Base-by-base conservation (phyloP, 1,140 invertebrate species). In the Stegodyphus mimosarum region DNA sequence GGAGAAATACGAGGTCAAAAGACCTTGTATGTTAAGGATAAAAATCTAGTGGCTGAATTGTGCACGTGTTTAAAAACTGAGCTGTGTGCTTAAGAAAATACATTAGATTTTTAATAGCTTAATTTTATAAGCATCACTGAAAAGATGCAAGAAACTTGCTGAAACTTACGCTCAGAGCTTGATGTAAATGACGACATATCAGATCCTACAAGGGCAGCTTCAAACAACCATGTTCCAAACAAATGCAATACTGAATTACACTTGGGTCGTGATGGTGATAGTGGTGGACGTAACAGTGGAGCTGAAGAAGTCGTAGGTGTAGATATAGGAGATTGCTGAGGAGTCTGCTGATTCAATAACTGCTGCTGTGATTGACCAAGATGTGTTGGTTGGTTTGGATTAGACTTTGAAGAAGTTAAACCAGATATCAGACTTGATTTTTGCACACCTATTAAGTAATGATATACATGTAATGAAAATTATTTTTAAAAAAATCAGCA, bases 201-300 rank as follows among this genome's bases (percentile, higher is more conserved):
- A 66, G 93, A 94, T 69, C 96, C 96, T 86, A 98, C 95, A 88
- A 98, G 94, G 48, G 97, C 95, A 50, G 97, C 97, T 90, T 99
- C 97, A 90, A 99, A 99, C 53, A 99, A 91, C 98, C 98, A 99
- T 89, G 97, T 95, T 13, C 97, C 97, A 91, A 99, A 98, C 79
- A 99, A 91, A 91, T 99, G 97, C 51, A 99, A 92, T 90, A 99
- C 95, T 88, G 96, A 98, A 89, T 96, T 96, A 87, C 96, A 97
- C 89, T 96, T 96, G 10, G 97, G 96, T 78, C 97, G 92, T 48
- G 87, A 87, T 15, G 90, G 89, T 49, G 72, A 87, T 10, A 88
- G 83, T 7, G 81, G 74, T 11, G 74, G 81, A 15, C 86, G 85
- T 11, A 83, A 74, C 10, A 83, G 78, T 73, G 86, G 80, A 53